Conservation (phyloP, 1,140 invertebrate genomes). For the Micrasema minimum region DNA sequence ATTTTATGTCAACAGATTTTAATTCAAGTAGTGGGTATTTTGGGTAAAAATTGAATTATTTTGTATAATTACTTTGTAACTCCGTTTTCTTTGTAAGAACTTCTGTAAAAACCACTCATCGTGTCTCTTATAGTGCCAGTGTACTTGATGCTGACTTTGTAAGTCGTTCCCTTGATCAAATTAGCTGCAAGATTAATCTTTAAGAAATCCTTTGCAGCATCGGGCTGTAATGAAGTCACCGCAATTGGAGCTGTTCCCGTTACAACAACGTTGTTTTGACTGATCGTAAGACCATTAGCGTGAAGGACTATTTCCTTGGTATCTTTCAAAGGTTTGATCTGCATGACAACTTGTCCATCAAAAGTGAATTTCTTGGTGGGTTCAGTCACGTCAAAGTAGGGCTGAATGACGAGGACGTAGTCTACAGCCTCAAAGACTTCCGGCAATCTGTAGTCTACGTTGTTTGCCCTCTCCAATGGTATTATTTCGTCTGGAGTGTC, state of each 20-base stretch:
- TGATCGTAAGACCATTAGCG: constrained; percentile 36
- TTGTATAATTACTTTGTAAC: constrained; percentile 28
- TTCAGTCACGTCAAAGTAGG: constrained; percentile 1
- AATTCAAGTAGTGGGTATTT: no score
- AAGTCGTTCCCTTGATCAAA: constrained; percentile 4
- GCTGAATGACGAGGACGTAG: constrained; percentile 9
- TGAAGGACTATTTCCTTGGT: constrained; percentile 30
- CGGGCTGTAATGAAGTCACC: neutral
- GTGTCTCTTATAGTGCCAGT: constrained; percentile 68
- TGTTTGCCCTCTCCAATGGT: neutral
- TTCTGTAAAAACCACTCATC: constrained; percentile 84
- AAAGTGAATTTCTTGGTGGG: constrained; percentile 45
- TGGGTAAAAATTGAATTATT: no score
- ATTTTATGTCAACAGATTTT: no score
- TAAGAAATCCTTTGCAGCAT: neutral
- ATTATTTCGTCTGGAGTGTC: neutral
- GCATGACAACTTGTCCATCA: constrained; percentile 28
- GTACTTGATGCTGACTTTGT: constrained; percentile 56
- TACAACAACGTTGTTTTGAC: neutral
- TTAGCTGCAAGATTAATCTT: neutral
- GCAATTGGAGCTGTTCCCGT: neutral
- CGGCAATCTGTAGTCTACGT: constrained; percentile 27
- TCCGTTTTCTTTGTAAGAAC: constrained; percentile 71
- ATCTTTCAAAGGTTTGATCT: constrained; percentile 1
- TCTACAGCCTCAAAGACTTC: constrained; percentile 1